Evolutionary conservation across 2,888 invertebrate genomes (phyloP).

Genomic region (Prosapia bicincta): DNA sequence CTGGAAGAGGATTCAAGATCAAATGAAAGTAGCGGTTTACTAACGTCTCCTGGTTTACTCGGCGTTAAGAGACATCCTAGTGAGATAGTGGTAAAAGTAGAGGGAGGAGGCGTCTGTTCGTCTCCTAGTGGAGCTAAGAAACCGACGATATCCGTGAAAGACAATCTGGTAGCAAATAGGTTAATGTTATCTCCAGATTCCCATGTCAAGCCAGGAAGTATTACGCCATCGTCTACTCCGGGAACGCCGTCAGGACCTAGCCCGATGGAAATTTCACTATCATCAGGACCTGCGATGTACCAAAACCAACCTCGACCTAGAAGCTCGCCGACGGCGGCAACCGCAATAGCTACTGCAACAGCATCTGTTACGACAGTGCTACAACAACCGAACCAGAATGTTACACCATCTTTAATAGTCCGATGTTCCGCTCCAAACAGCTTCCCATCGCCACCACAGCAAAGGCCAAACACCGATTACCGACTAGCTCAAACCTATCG

Average conservation of each 20-base stretch:
- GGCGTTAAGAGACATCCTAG: constrained; percentile 30
- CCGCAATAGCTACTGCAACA: constrained; percentile 47
- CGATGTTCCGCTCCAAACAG: constrained; percentile 31
- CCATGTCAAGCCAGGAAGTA: constrained; percentile 53
- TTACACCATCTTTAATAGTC: constrained; percentile 33
- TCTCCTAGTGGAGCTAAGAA: constrained; percentile 33
- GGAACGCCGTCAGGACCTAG: constrained; percentile 61
- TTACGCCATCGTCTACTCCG: constrained; percentile 61
- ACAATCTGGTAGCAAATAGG: constrained; percentile 25
- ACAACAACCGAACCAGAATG: constrained; percentile 36
- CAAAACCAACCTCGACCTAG: constrained; percentile 58
- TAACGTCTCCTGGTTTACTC: constrained; percentile 48
- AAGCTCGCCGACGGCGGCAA: constrained; percentile 67
- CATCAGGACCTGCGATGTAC: constrained; percentile 42
- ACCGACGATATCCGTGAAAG: constrained; percentile 28
- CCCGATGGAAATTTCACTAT: constrained; percentile 50
- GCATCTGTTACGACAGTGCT: constrained; percentile 35
- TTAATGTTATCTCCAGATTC: constrained; percentile 34
- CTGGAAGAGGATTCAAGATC: constrained; percentile 70
- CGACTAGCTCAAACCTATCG: constrained; percentile 23
- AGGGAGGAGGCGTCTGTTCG: constrained; percentile 34
- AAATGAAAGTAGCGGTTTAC: constrained; percentile 59
- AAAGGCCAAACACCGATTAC: constrained; percentile 22
- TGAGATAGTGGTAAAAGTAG: constrained; percentile 37
- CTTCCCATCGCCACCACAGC: constrained; percentile 36